Evolutionary conservation across 2,888 invertebrate species (phyloP).

Genomic region (Netelia fuscicornis): DNA sequence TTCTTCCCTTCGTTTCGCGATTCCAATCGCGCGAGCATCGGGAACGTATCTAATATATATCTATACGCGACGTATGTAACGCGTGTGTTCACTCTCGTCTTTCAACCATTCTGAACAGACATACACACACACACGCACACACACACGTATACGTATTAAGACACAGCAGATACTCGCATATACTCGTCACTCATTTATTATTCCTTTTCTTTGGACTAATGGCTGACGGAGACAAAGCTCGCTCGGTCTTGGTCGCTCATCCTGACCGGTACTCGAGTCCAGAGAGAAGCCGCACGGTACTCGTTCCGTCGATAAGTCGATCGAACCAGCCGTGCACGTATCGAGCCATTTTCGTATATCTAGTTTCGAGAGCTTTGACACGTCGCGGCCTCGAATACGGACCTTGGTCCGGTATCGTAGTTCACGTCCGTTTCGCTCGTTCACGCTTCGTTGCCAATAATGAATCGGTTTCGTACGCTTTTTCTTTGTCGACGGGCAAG

Average conservation of each 20-base stretch:
- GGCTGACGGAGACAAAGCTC: conserved; percentile 54
- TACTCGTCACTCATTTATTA: conserved; percentile 55
- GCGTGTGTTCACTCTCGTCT: conserved; percentile 54
- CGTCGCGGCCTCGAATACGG: conserved; percentile 35
- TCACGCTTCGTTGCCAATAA: conserved; percentile 67
- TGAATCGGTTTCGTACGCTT: conserved; percentile 51
- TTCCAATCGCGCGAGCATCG: conserved; percentile 57
- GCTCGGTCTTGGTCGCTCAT: conserved; percentile 1
- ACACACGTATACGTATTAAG: neutral
- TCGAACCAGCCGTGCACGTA: no score
- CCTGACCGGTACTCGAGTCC: conserved; percentile 9
- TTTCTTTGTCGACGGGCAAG: conserved; percentile 15
- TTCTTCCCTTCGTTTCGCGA: conserved; percentile 67
- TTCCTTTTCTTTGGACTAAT: conserved; percentile 63
- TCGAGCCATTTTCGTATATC: conserved; percentile 17
- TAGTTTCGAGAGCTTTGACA: conserved; percentile 51
- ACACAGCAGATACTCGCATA: conserved; percentile 8
- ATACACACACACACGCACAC: neutral
- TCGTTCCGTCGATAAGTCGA: conserved; percentile 13
- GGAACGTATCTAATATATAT: conserved; percentile 24
- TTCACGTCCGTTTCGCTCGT: conserved; percentile 55
- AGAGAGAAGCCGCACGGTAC: neutral
- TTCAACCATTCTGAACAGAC: conserved; percentile 20
- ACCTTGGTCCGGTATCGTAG: conserved; percentile 3
- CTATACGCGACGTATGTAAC: conserved; percentile 55